Conservation (phyloP, 2,113 vertebrate species). For the Chaetura pelagica region DNA sequence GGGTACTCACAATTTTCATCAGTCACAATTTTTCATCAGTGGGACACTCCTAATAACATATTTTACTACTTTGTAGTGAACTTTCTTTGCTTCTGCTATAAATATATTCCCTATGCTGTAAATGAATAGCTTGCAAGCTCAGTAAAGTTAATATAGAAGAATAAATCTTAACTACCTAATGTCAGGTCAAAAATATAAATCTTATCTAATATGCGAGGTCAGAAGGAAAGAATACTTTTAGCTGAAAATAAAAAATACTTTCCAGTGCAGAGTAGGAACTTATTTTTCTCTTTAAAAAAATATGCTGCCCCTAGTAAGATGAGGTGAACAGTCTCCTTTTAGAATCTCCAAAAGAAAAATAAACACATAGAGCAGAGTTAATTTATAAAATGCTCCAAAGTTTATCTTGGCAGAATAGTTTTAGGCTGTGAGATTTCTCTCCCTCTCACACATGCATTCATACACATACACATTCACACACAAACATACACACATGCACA, state of each 20-base stretch:
- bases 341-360: conserved; percentile 76
- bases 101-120: conserved; percentile 60
- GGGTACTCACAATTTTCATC: conserved; percentile 58
- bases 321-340: conserved; percentile 70
- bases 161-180: conserved; percentile 74
- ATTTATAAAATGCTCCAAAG: conserved; percentile 76
- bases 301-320: conserved; percentile 63
- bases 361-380: conserved; percentile 76
- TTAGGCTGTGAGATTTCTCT: conserved; percentile 65
- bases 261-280: conserved; percentile 52
- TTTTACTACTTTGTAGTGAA: conserved; percentile 63
- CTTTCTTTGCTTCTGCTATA: conserved; percentile 60
- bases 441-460: background rate
- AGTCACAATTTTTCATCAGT: conserved; percentile 46
- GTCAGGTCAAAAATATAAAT: conserved; percentile 75
- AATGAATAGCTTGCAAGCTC: conserved; percentile 61
- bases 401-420: conserved; percentile 74
- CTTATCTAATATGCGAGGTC: conserved; percentile 61
- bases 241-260: conserved; percentile 70
- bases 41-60: conserved; percentile 57
- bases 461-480: background rate
- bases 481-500: background rate
- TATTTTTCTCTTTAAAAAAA: conserved; percentile 59
- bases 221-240: conserved; percentile 67
- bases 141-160: conserved; percentile 61